Conservation (phyloP, 2,888 invertebrate genomes). For the Protonemura montana region DNA sequence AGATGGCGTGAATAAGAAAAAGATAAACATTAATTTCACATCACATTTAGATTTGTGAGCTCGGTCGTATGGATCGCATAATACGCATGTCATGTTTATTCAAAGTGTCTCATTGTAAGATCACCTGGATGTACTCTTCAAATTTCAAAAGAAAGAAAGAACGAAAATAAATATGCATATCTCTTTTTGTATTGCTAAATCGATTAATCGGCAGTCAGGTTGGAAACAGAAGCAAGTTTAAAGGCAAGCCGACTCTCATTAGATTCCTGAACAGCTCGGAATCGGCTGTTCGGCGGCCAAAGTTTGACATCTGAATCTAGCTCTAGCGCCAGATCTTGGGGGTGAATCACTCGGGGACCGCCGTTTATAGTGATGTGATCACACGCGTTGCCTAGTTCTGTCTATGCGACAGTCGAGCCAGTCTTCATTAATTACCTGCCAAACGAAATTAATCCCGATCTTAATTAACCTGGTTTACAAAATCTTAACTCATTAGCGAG, state of each 20-base stretch:
- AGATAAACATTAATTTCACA: background rate
- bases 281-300: background rate
- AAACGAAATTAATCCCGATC: slow-evolving; percentile 17
- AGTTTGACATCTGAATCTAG: no score
- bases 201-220: background rate
- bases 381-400: background rate
- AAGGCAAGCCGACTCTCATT: slow-evolving; percentile 10
- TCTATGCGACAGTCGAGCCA: background rate
- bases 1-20: background rate
- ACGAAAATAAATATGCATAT: background rate
- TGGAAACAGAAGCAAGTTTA: background rate
- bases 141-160: background rate
- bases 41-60: background rate
- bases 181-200: background rate
- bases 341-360: background rate
- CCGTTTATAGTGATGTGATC: background rate
- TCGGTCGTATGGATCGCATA: background rate
- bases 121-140: background rate
- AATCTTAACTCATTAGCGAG: background rate
- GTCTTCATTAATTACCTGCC: background rate
- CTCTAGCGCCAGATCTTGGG: background rate
- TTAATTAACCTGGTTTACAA: slow-evolving; percentile 4
- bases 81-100: background rate
- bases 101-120: background rate
- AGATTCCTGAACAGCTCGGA: background rate